Conservation (phyloP, 1,140 invertebrate species). For the Papilio dardanus region DNA sequence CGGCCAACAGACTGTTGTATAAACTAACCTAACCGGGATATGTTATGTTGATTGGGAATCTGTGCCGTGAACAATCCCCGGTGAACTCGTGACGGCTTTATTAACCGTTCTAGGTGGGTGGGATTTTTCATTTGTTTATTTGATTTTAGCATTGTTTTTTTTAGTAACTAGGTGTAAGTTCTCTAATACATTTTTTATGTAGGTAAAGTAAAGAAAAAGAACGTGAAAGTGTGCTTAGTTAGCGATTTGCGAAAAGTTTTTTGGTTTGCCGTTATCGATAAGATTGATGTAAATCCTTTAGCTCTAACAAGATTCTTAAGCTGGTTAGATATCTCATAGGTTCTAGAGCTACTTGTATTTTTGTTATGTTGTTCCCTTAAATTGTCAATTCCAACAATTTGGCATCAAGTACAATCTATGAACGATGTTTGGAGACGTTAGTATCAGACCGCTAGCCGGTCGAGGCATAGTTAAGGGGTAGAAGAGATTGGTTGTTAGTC, state of each 20-base stretch:
- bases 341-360: neutral
- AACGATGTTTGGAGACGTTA: neutral
- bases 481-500: constrained; percentile 37
- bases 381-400: neutral
- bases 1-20: constrained; percentile 68
- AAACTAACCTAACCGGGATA: constrained; percentile 56
- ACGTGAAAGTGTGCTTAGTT: too few relatives aligned
- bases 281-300: neutral
- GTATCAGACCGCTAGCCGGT: neutral
- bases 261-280: too few relatives aligned
- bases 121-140: neutral
- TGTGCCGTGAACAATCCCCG: constrained; percentile 48
- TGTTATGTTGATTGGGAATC: constrained; percentile 57
- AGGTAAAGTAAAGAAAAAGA: too few relatives aligned
- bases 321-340: neutral
- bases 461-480: neutral
- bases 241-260: too few relatives aligned
- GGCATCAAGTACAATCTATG: neutral
- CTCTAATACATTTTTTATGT: too few relatives aligned
- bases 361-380: neutral
- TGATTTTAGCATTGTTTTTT: neutral
- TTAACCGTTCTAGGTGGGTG: constrained; percentile 12
- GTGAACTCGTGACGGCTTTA: constrained; percentile 35
- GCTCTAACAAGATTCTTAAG: too few relatives aligned
- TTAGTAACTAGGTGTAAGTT: too few relatives aligned